A percentile compares a stretch with the other conserved stretches of the same genome.
phyloP scores from a whole-genome alignment of 2,113 vertebrate species.

The Gorsachius goisagi region DNA sequence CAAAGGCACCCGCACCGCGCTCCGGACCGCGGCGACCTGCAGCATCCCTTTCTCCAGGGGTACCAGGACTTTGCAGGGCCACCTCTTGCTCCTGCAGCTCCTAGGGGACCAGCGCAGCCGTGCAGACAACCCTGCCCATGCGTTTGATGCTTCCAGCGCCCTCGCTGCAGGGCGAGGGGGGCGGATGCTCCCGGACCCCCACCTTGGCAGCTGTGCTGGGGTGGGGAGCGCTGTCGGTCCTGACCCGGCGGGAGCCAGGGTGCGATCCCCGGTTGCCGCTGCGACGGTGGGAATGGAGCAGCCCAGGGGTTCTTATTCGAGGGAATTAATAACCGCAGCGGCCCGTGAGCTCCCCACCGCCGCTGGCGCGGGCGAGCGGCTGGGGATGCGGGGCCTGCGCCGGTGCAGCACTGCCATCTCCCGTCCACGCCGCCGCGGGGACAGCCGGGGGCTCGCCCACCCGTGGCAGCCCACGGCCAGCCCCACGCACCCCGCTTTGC shows the following conservation, averaged over 20 bases:
- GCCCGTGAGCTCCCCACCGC: background rate
- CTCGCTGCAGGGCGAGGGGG: background rate
- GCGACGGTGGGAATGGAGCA: accelerated
- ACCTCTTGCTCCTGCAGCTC: background rate
- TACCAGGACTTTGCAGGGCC: background rate
- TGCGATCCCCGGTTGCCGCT: accelerated
- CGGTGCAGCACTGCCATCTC: conserved; percentile 46
- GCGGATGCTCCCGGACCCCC: background rate
- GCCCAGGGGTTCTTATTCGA: background rate
- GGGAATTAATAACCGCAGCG: background rate
- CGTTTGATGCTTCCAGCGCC: accelerated
- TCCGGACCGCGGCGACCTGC: accelerated
- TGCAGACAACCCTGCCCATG: accelerated
- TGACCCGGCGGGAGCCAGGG: background rate
- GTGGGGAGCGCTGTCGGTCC: background rate
- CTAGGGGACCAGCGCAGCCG: background rate
- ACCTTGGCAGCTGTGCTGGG: accelerated
- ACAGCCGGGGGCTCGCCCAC: background rate
- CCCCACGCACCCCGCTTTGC: too few species aligned
- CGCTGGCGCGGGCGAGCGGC: background rate
- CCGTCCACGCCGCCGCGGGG: conserved; percentile 12
- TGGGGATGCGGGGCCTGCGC: background rate
- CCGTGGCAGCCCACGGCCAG: background rate
- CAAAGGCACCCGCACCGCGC: background rate
- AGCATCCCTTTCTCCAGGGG: background rate